Percentiles rank a stretch among this genome's conserved stretches.
These are phyloP conservation scores for Tetramorium bicarinatum DNA, from an alignment of 2,888 invertebrate species.

Conservation along the genomic window DNA sequence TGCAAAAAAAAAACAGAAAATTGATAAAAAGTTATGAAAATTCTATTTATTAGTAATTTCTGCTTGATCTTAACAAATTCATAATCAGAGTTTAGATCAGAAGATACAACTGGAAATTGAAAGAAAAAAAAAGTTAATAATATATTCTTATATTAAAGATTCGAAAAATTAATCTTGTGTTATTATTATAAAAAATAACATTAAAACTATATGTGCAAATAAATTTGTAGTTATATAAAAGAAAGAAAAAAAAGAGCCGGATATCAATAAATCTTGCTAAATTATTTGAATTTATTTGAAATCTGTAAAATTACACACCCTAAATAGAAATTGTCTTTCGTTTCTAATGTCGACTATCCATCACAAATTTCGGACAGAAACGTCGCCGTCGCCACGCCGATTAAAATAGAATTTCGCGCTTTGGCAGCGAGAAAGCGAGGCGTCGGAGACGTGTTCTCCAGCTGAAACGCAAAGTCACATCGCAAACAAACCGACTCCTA, in stretches of 20 bases:
- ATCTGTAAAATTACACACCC: not conserved
- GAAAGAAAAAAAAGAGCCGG: not conserved
- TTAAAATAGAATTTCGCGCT: not conserved
- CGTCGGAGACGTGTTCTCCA: not conserved
- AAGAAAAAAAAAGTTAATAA: not conserved
- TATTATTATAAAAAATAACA: not conserved
- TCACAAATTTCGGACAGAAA: not conserved
- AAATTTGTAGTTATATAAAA: not conserved
- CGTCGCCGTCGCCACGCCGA: not conserved
- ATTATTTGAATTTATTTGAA: not conserved
- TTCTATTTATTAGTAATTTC: constrained; percentile 10
- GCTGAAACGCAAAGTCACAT: constrained; percentile 38
- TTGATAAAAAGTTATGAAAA: constrained; percentile 10
- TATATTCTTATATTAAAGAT: not conserved
- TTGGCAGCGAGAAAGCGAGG: not conserved
- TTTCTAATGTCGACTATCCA: not conserved
- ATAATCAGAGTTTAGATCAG: not conserved
- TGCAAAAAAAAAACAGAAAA: not conserved
- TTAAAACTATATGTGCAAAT: not conserved
- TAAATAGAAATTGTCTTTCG: not conserved
- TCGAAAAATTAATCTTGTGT: not conserved
- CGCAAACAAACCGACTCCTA: constrained; percentile 64
- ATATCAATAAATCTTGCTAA: not conserved
- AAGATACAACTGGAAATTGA: not conserved
- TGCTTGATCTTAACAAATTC: not conserved